Evolutionary conservation across 1,140 invertebrate genomes (phyloP), one percentile per base, ranked within the genome.

Genomic region (Neodiprion virginianus): DNA sequence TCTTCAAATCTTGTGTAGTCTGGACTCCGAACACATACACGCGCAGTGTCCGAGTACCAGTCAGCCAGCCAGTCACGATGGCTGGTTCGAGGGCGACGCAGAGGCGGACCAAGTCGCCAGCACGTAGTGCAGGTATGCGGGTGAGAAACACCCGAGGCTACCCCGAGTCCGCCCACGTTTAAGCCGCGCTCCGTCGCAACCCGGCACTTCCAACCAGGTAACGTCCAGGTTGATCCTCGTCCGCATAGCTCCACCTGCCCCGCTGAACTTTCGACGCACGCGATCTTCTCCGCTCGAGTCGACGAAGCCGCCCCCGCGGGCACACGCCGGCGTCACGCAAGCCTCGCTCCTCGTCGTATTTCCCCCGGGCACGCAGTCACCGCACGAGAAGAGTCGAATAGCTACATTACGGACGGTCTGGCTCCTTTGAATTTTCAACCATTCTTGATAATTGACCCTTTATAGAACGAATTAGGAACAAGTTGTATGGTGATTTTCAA

Each of bases 251-350:
- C 75, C 81, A 81, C 78, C 81, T 81, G 82, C 79, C 28, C 71
- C 74, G 69, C 66, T 53, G 71, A 65, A 49, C 73, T 74, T 76
- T 77, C 74, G 74, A 75, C 74, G 21, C 21, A 47, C 21, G 68
- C 68, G 68, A 23, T 69, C 78, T 80, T 73, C 71, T 66, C 74
- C 17, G 72, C 76, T 73, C 77, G 67, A 61, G 8, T 61, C 72
- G 53, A 73, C 76, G 77, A 77, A 79, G 8, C 53, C 85, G 79
- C 84, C 84, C 86, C 85, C 86, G 85, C 85, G 86, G 86, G 86
- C 86, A 84, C 85, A 86, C 84, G 86, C 83, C 82, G 73, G 75
- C 78, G 82, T 86, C 86, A 85, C 86, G 86, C 85, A 77, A 86
- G 68, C 79, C 23, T 23, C 61, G 12, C 1, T 40, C 28, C 28